Conservation (phyloP, 1,140 invertebrate genomes). For the Saccostrea cuccullata region DNA sequence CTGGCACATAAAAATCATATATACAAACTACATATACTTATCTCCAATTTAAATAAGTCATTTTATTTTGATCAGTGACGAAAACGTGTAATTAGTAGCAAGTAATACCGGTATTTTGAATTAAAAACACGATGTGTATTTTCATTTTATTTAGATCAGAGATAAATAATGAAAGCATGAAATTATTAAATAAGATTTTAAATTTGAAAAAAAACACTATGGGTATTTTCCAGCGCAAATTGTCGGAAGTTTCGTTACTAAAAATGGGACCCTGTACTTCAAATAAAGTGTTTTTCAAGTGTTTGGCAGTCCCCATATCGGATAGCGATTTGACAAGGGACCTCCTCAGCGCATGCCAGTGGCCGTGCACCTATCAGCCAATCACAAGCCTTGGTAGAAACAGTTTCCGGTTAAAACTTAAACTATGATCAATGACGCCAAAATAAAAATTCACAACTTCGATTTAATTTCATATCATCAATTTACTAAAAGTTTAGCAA, state of each 20-base stretch:
- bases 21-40: too few species aligned
- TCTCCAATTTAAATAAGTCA: too few species aligned
- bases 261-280: background rate
- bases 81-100: background rate
- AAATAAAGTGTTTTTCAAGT: background rate
- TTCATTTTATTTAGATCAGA: background rate
- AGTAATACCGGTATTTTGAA: too few species aligned
- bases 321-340: background rate
- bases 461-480: too few species aligned
- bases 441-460: too few species aligned
- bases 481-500: too few species aligned
- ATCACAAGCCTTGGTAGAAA: background rate
- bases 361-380: background rate
- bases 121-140: too few species aligned
- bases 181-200: background rate
- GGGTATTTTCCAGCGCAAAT: slow-evolving; percentile 1
- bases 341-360: slow-evolving; percentile 23
- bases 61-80: background rate
- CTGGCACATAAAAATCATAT: too few species aligned
- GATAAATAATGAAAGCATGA: background rate
- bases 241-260: slow-evolving; percentile 27
- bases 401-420: background rate
- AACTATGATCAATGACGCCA: background rate
- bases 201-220: background rate
- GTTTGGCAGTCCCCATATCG: slow-evolving; percentile 13